These are phyloP conservation scores for Drosophila niveifrons DNA, from an alignment of 2,888 invertebrate genomes.

Conservation along the genomic window DNA sequence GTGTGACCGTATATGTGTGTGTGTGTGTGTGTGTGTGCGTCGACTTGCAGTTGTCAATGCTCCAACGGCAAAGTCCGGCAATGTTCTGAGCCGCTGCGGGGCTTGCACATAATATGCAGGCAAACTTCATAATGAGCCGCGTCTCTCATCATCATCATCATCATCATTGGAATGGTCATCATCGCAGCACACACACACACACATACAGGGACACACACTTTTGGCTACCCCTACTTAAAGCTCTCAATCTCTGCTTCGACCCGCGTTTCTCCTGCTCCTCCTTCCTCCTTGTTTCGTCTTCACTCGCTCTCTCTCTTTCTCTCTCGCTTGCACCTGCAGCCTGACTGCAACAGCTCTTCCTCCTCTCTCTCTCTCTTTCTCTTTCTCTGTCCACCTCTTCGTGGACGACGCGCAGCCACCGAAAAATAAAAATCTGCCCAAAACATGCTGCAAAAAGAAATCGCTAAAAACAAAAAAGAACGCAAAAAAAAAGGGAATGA, in stretches of 20 bases:
- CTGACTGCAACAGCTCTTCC: constrained; percentile 38
- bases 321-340: not conserved
- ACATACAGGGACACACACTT: constrained; percentile 31
- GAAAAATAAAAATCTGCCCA: constrained; percentile 82
- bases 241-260: constrained; percentile 66
- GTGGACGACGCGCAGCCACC: constrained; percentile 58
- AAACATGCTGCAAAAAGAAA: constrained; percentile 66
- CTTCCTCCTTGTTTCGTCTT: not conserved
- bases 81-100: constrained; percentile 72
- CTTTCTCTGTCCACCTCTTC: no score
- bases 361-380: constrained; percentile 12
- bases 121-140: constrained; percentile 66
- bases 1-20: constrained; percentile 10
- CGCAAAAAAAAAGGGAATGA: constrained; percentile 29
- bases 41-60: constrained; percentile 70
- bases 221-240: constrained; percentile 74
- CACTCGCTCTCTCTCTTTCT: constrained; percentile 19
- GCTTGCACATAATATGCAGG: constrained; percentile 77
- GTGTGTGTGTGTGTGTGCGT: constrained; percentile 33
- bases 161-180: constrained; percentile 33
- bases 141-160: constrained; percentile 40
- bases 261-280: constrained; percentile 8
- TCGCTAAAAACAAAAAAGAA: constrained; percentile 54
- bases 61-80: constrained; percentile 57
- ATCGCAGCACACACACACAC: constrained; percentile 27